phyloP scores from a whole-genome alignment of 2,113 vertebrate species.

The Cisticola juncidis region DNA sequence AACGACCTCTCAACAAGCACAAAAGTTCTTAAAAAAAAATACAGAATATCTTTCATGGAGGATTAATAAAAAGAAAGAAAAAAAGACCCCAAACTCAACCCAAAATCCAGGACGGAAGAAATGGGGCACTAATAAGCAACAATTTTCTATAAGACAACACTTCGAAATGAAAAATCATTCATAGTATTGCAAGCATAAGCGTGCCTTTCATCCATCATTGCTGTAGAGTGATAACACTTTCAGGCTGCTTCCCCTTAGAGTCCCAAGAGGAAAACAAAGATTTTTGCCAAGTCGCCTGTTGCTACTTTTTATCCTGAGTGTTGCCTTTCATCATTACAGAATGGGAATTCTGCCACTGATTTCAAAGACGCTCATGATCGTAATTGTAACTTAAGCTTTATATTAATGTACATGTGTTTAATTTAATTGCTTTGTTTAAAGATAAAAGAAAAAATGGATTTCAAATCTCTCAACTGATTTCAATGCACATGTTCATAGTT shows the following conservation, averaged over 20 bases:
- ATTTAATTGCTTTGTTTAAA: constrained; percentile 61
- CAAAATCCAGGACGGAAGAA: background rate
- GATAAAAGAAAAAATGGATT: constrained; percentile 54
- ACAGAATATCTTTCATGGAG: background rate
- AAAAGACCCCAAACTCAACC: background rate
- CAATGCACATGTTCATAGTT: constrained; percentile 24
- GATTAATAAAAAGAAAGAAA: background rate
- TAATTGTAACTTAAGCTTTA: constrained; percentile 46
- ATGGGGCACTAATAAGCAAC: background rate
- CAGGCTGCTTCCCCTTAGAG: background rate
- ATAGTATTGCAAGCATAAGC: background rate
- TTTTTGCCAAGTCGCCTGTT: constrained; percentile 47
- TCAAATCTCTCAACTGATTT: constrained; percentile 52
- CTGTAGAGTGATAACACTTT: background rate
- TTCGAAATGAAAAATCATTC: background rate
- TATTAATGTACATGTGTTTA: constrained; percentile 58
- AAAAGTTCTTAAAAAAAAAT: background rate
- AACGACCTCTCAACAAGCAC: background rate
- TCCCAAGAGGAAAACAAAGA: constrained; percentile 40
- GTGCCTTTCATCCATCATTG: background rate
- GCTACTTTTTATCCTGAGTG: constrained; percentile 39
- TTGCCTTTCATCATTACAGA: constrained; percentile 54
- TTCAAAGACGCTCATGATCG: constrained; percentile 42
- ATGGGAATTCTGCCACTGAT: constrained; percentile 56
- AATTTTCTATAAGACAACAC: background rate